Evolutionary conservation across 2,113 vertebrate species (phyloP), one percentile per base, ranked within the genome.

Genomic region (Etia nguti): DNA sequence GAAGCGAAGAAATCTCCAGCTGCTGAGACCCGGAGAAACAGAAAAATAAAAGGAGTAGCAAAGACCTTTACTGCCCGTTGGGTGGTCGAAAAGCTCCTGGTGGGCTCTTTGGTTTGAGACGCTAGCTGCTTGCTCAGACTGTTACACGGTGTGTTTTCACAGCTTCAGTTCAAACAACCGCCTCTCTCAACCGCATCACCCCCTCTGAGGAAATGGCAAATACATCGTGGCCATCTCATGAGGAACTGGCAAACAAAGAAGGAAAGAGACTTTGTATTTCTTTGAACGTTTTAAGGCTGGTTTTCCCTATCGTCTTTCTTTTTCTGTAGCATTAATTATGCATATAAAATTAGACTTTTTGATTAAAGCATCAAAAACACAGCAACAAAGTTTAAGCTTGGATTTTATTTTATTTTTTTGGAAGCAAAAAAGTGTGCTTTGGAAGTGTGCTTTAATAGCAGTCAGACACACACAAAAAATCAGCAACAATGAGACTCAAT

Each of bases 361-460:
- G 86, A 95, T 95, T 92, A 94, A 93, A 83, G 87, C 79, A 85
- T 89, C 62, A 90, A 89, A 94, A 89, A 82, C 79, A 81, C 60
- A 80, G 82, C 82, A 54, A 81, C 18, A 29, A 86, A 54, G 79
- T 89, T 90, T 80, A 70, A 90, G 83, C 46, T 26, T 75, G 70
- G 89, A 81, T 87, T 88, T 91, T 91, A 65, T 91, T 88, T 16
- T 70, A 16, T 46, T 46, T 73, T 73, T 10, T 87, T 22, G 10
- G 81, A 84, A 80, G 54, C 46, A 36, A 89, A 88, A 80, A n/a
- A n/a, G n/a, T n/a, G n/a, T n/a, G n/a, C n/a, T n/a, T n/a, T 84
- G 95, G 91, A 93, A 94, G 87, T 65, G 48, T 22, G 46, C 82
- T 93, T 94, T 93, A 93, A 94, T 86, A 91, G 88, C 82, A 91